These are phyloP conservation scores for Alethe castanea DNA, from an alignment of 2,113 vertebrate genomes.

Conservation along the genomic window DNA sequence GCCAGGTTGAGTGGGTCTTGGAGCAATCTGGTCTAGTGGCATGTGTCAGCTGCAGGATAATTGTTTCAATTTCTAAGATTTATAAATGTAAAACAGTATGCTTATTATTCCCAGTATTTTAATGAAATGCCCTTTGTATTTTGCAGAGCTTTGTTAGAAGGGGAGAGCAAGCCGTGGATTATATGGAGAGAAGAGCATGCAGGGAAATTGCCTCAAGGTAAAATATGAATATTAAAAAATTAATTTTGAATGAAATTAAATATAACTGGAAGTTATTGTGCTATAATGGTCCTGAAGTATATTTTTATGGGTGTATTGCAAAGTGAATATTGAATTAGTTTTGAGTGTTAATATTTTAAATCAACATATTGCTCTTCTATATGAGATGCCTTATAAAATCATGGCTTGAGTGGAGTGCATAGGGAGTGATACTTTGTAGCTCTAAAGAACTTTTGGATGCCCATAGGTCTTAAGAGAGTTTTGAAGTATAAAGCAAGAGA, in stretches of 20 bases:
- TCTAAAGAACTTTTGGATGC: background rate
- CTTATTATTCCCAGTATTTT: background rate
- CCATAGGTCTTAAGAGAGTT: background rate
- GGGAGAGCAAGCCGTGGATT: slow-evolving; percentile 78
- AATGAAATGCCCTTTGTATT: slow-evolving; percentile 13
- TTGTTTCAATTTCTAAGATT: background rate
- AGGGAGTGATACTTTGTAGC: background rate
- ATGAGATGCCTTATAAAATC: background rate
- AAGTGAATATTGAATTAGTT: background rate
- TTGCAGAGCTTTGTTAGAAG: slow-evolving; percentile 88
- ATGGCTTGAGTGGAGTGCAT: background rate
- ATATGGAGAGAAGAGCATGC: slow-evolving; percentile 67
- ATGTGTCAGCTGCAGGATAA: background rate
- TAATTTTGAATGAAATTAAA: background rate
- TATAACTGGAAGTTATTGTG: background rate
- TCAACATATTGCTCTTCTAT: background rate
- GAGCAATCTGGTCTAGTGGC: background rate
- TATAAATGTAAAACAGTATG: background rate
- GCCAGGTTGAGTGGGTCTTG: background rate
- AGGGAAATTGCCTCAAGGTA: slow-evolving; percentile 78
- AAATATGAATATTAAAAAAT: background rate
- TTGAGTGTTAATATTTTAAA: background rate
- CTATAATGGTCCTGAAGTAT: background rate
- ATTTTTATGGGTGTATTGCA: background rate
- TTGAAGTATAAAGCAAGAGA: background rate